Conservation (phyloP, 1,140 invertebrate genomes). For the Pristionchus pacificus region DNA sequence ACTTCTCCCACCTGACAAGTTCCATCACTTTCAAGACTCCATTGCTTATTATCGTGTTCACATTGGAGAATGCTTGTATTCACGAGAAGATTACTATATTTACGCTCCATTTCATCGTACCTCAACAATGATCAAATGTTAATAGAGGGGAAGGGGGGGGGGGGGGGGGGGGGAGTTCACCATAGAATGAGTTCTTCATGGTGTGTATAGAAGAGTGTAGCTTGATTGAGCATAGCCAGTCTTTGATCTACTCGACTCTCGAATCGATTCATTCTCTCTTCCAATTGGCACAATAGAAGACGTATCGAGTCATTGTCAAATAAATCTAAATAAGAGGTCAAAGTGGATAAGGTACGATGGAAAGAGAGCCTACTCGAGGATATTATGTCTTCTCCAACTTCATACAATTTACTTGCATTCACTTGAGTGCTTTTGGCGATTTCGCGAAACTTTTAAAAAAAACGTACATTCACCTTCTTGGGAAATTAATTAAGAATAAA, state of each 20-base stretch:
- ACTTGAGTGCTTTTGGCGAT: conserved; percentile 81
- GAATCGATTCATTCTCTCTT: neutral
- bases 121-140: conserved; percentile 5
- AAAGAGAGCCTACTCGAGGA: conserved; percentile 92
- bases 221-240: neutral
- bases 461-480: neutral
- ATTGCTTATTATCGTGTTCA: conserved; percentile 45
- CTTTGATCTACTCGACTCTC: neutral
- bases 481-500: too few relatives aligned
- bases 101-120: conserved; percentile 12
- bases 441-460: conserved; percentile 35
- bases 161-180: neutral
- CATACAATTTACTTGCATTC: conserved; percentile 91
- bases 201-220: conserved; percentile 10
- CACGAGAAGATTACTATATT: conserved; percentile 11
- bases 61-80: conserved; percentile 23
- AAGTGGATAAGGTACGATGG: too few relatives aligned
- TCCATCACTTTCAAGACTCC: conserved; percentile 44
- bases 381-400: conserved; percentile 88
- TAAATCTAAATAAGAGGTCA: too few relatives aligned
- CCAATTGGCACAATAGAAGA: conserved; percentile 1
- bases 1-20: conserved; percentile 40
- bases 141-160: neutral
- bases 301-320: neutral
- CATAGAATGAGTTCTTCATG: conserved; percentile 3